Base-by-base conservation (phyloP, 2,797 vertebrate genomes). In the Telmatherina bonti region DNA sequence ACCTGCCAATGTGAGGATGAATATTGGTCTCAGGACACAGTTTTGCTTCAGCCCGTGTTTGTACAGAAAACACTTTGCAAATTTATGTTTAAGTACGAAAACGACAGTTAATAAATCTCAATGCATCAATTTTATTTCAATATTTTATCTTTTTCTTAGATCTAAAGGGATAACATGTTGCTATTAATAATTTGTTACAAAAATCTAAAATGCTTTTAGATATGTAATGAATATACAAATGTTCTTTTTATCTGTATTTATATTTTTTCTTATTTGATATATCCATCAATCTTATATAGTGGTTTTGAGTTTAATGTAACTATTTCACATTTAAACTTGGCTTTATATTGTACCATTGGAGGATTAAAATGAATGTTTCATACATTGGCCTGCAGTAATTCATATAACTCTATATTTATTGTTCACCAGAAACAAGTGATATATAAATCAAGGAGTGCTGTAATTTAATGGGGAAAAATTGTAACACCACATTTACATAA, bases 1-100 rank as follows among this genome's bases (percentile, higher is more conserved):
- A 89, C 76, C 83, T 90, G 85, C 52, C 63, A 59, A 65, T 72
- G 65, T 12, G n/a, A 13, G 52, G 45, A 77, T 11, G 2, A 68
- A 79, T 71, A 64, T 18, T 57, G 22, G 53, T 60, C 24, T 22
- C 7, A 0, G 31, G 45, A 67, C 65, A 63, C 4, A 38, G 18
- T 51, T 72, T 26, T 22, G 27, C 78, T 84, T 62, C 67, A 73
- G 72, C 62, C 66, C 41, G 4, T 84, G 68, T 85, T 81, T 76
- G 30, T 11, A 79, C 0, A 76, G 71, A 86, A 81, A 88, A 78
- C 62, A 81, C 13, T 5, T 26, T 43, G 12, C 51, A 54, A 82
- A 78, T 88, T 62, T 47, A 22, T 57, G 6, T 59, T 13, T 55
- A 41, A 41, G 29, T 18, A 35, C 27, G 29, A 64, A 55, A 65